Conservation (phyloP, 2,113 vertebrate genomes). For the Tachysurus vachellii region DNA sequence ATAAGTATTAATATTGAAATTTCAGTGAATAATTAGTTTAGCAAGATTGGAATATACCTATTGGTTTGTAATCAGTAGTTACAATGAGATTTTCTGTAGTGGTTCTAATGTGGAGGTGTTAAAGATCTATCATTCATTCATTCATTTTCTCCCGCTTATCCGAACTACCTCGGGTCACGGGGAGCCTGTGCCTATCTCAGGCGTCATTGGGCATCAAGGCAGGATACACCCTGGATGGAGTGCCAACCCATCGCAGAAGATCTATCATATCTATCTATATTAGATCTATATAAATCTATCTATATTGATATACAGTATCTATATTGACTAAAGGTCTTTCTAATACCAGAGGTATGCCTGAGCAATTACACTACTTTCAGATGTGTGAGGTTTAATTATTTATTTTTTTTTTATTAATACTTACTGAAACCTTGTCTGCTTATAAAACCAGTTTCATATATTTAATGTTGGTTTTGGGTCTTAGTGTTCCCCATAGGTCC, state of each 20-base stretch:
- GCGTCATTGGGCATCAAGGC: no score
- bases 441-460: not conserved
- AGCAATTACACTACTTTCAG: not conserved
- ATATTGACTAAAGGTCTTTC: not conserved
- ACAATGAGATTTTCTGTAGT: not conserved
- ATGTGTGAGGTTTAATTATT: not conserved
- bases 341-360: not conserved
- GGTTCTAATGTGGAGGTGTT: not conserved
- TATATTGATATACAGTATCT: no score
- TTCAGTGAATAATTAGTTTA: not conserved
- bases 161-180: no score
- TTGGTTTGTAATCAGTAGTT: not conserved
- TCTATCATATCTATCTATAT: no score
- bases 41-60: not conserved
- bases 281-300: no score
- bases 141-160: no score
- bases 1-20: not conserved
- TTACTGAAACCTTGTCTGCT: not conserved
- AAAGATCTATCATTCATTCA: no score
- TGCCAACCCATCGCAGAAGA: no score
- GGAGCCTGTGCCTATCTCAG: no score
- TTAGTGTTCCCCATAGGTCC: not conserved
- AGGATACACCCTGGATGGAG: no score
- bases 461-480: not conserved
- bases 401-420: not conserved